phyloP scores from a whole-genome alignment of 1,140 invertebrate species.

The Neelides sp. region DNA sequence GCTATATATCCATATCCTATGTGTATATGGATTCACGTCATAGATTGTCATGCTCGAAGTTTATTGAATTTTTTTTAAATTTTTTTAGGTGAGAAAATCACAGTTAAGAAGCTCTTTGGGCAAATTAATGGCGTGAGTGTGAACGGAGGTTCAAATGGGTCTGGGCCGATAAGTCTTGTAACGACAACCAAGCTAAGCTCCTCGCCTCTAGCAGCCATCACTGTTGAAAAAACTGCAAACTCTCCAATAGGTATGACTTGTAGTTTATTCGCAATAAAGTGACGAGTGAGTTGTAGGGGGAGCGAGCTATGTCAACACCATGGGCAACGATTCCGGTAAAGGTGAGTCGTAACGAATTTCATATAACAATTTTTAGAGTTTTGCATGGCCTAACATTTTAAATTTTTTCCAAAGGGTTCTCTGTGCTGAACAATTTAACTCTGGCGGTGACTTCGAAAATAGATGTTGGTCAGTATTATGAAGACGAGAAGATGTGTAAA shows the following conservation, averaged over 20 bases:
- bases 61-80: neutral
- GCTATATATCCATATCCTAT: neutral
- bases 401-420: conserved; percentile 17
- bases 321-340: conserved; percentile 21
- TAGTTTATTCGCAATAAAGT: neutral
- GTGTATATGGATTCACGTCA: neutral
- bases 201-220: conserved; percentile 29
- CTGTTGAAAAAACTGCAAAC: conserved; percentile 29
- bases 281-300: conserved; percentile 18
- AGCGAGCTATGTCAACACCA: conserved; percentile 23
- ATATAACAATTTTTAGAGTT: neutral
- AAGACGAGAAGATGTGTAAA: conserved; percentile 31
- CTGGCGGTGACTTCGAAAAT: conserved; percentile 20
- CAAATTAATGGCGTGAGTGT: conserved; percentile 24
- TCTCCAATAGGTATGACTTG: conserved; percentile 24
- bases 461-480: conserved; percentile 31
- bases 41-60: neutral
- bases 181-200: conserved; percentile 29
- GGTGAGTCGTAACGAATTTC: neutral
- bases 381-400: neutral
- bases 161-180: conserved; percentile 25
- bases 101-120: conserved; percentile 22
- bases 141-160: conserved; percentile 23
- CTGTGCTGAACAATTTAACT: conserved; percentile 22
- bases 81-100: conserved; percentile 16